phyloP scores from a whole-genome alignment of 2,797 vertebrate genomes.

The Staurois parvus region DNA sequence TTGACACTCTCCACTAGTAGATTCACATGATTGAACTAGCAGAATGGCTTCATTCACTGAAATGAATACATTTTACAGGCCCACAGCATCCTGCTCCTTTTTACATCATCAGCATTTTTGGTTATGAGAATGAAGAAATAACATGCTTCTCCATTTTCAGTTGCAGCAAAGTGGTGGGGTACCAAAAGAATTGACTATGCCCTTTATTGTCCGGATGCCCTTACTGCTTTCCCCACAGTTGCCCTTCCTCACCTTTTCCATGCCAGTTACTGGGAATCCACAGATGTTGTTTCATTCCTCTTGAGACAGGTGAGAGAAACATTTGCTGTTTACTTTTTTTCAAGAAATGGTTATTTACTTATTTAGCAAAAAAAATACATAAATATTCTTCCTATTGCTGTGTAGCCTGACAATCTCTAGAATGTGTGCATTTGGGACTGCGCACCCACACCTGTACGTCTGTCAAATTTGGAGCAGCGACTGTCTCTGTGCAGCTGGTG shows the following conservation, averaged over 20 bases:
- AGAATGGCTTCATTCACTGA: not conserved
- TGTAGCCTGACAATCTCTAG: no score
- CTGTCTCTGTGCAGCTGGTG: no score
- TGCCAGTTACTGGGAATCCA: conserved; percentile 98
- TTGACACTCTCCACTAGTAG: not conserved
- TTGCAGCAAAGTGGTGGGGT: conserved; percentile 93
- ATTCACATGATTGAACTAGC: not conserved
- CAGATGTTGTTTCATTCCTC: conserved; percentile 94
- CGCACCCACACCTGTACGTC: no score
- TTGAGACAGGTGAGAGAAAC: conserved; percentile 87
- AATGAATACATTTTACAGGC: not conserved
- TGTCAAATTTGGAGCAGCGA: no score
- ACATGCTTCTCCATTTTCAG: conserved; percentile 66
- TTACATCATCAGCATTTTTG: not conserved
- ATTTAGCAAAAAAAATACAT: no score
- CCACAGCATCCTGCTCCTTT: not conserved
- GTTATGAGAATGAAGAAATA: conserved; percentile 4
- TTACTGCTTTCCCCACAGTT: conserved; percentile 95
- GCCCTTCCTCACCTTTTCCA: conserved; percentile 98
- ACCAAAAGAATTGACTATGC: conserved; percentile 96
- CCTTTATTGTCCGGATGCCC: conserved; percentile 94
- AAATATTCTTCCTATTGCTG: no score
- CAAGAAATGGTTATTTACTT: no score
- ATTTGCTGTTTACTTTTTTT: not conserved
- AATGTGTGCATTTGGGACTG: no score